phyloP scores from a whole-genome alignment of 1,140 invertebrate species.

The Sipha flava region DNA sequence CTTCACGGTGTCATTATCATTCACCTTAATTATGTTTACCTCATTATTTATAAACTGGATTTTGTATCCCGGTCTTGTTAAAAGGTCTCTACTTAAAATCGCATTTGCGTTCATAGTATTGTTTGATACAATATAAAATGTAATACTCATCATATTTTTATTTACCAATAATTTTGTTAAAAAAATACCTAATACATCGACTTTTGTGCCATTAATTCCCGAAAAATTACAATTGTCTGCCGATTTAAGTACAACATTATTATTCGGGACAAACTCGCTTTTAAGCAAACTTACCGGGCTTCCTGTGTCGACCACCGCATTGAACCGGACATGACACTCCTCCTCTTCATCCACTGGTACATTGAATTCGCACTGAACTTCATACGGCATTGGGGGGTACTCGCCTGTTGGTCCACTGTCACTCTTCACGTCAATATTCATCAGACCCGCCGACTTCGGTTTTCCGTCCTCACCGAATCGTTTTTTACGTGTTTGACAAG shows the following conservation, averaged over 20 bases:
- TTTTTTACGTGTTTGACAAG: not conserved
- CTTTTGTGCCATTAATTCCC: not conserved
- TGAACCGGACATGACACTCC: not conserved
- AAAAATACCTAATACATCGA: not conserved
- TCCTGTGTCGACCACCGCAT: not conserved
- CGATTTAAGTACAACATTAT: no score
- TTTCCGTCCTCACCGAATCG: accelerated
- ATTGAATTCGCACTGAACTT: not conserved
- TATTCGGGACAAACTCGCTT: not conserved
- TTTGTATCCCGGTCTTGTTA: not conserved
- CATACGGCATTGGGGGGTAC: not conserved
- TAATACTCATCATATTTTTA: not conserved
- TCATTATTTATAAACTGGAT: not conserved
- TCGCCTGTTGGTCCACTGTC: not conserved
- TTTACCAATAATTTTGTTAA: not conserved
- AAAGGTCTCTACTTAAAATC: not conserved
- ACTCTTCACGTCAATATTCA: not conserved
- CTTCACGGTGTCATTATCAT: not conserved
- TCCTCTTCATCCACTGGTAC: not conserved
- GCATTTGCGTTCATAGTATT: not conserved
- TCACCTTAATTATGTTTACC: not conserved
- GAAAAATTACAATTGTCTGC: not conserved
- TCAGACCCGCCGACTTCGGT: not conserved
- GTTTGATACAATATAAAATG: not conserved
- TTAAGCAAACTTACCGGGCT: not conserved